Conservation (phyloP, 2,113 vertebrate genomes). For the Arizona elegans region DNA sequence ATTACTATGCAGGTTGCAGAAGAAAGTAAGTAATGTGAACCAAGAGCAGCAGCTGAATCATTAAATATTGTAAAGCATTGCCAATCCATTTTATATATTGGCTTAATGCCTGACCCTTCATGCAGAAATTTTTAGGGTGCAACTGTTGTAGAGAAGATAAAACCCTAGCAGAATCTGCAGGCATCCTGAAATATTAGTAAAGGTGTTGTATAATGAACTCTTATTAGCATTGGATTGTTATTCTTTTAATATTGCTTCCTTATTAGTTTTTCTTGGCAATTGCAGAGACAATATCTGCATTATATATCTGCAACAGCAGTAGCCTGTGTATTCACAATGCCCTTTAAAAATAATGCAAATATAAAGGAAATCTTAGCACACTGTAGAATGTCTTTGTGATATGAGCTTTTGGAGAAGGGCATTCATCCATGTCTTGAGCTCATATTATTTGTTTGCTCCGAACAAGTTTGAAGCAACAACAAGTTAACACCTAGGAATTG, state of each 20-base stretch:
- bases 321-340: neutral
- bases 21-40: slow-evolving; percentile 25
- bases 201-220: neutral
- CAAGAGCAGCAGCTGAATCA: neutral
- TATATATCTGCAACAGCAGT: neutral
- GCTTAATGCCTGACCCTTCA: neutral
- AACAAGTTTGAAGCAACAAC: neutral
- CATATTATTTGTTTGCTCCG: neutral
- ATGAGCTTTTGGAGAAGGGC: neutral
- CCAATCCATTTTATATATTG: neutral
- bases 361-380: neutral
- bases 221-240: neutral
- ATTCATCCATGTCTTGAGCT: neutral
- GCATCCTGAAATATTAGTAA: neutral
- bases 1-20: slow-evolving; percentile 38
- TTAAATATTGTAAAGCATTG: neutral
- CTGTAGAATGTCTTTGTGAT: neutral
- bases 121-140: neutral
- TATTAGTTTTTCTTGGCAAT: neutral
- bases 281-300: neutral
- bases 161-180: neutral
- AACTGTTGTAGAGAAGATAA: neutral
- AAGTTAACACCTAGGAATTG: neutral
- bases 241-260: neutral
- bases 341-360: neutral